Evolutionary conservation across 2,797 vertebrate genomes (phyloP), one percentile per base, ranked within the genome.

Genomic region (Lagorchestes hirsutus): DNA sequence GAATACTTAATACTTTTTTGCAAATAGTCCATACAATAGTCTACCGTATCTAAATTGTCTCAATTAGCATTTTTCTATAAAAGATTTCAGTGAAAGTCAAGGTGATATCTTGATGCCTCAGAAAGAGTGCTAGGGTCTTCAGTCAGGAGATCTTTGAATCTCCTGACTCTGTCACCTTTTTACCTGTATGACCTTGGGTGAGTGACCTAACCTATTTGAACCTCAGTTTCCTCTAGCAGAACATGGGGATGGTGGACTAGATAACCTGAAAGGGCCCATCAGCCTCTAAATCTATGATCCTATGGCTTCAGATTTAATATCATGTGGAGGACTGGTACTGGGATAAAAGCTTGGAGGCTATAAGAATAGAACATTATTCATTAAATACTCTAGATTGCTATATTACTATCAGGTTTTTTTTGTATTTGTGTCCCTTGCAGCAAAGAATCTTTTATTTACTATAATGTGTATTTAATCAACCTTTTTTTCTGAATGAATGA

Each of bases 1-100:
- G 34, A 28, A 93, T 95, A 97, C 95, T 92, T 95, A 95, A 94
- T 96, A 92, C 94, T 94, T 59, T 67, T 34, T 91, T 92, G 34
- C 2, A 94, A 34, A 52, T 94, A 91, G 91, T 91, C 58, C 82
- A 94, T 92, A 67, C 52, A 93, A 91, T 90, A 92, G 95, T 67
- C 24, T 55, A 57, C n/a, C 58, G 31, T 94, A 96, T 95, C 13
- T 94, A 93, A 93, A 92, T 55, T 92, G 24, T 22, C 27, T 95
- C 74, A n/a, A 92, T 93, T 90, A 93, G 59, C 67, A 2, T 87
- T 91, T 93, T 95, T 67, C 59, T 92, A 46, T 54, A 90, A 96
- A 94, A 46, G n/a, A 28, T 57, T 87, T 94, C 55, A 62, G 12
- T 40, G 50, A 87, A 90, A 82, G 3, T 92, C 92, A 40, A 90